Evolutionary conservation across 2,797 vertebrate genomes (phyloP), one percentile per base, ranked within the genome.

Genomic region (Spea hammondii): DNA sequence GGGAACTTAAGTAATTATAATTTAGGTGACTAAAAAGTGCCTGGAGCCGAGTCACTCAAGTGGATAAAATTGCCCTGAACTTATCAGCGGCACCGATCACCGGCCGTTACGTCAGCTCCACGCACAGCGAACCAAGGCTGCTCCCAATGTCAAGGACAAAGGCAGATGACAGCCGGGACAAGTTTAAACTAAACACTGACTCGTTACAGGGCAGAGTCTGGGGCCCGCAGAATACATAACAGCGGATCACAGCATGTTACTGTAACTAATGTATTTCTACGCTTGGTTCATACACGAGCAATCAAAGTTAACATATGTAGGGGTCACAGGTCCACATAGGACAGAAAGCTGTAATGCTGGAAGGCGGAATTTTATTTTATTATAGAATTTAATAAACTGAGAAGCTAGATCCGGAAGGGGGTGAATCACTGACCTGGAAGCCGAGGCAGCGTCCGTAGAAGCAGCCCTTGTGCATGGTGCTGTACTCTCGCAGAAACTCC

Each of bases 361-460:
- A 70, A 32, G 11, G 51, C 5, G 70, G 8, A 45, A 54, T 10
- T 14, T 10, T 11, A 70, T 32, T 44, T 13, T 17, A 68, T 5
- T 13, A 68, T 13, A 48, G 13, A 5, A n/a, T 5, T 48, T 1
- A 5, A 48, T 12, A 10, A 12, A 68, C 32, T 32, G 12, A 48
- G 66, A 47, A 17, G 45, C 8, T 5, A 4, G 17, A 53, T 14
- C 10, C 57, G 69, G 12, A 47, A 9, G 48, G 9, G 3, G 2
- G 13, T 13, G 3, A 9, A 17, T 6, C 9, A 66, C 91, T 86
- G 83, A 97, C 96, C 95, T 97, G 96, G 86, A 98, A 98, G 77
- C 96, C 96, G 47, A 98, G 89, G 83, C 96, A 98, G 50, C 96
- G 94, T 3, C 96, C 96, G 0, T 97, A 98, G 89, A 98, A 98